phyloP scores from a whole-genome alignment of 2,113 vertebrate genomes.

The Brienomyrus longianalis region DNA sequence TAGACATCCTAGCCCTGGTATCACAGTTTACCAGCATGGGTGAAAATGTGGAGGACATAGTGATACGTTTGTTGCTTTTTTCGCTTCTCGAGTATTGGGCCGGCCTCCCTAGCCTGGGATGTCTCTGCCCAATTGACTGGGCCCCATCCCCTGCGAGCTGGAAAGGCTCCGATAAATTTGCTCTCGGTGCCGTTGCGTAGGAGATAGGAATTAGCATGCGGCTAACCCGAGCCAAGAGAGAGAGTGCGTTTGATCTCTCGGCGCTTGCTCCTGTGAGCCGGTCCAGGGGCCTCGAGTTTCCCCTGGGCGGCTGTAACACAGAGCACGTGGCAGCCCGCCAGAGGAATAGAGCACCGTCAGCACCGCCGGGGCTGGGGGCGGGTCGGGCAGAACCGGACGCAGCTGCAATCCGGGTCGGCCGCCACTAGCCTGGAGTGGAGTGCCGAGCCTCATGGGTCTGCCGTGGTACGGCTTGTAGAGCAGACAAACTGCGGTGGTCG shows the following conservation, averaged over 20 bases:
- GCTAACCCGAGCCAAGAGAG: not conserved
- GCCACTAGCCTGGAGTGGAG: not conserved
- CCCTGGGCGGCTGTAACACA: not conserved
- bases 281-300: not conserved
- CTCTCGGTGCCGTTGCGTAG: not conserved
- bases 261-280: not conserved
- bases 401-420: not conserved
- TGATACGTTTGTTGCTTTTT: not conserved
- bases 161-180: not conserved
- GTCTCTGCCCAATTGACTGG: not conserved
- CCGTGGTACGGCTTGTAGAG: not conserved
- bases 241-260: not conserved
- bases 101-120: not conserved
- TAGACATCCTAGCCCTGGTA: not conserved
- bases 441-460: not conserved
- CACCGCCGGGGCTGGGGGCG: not conserved
- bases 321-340: not conserved
- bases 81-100: not conserved
- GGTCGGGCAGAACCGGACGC: not conserved
- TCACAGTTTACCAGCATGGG: not conserved
- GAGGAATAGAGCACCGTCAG: slow-evolving; percentile 1
- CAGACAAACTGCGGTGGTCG: not conserved
- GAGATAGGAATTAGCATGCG: not conserved
- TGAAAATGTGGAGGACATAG: not conserved
- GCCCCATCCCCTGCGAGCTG: not conserved